These are phyloP conservation scores for Axea sp. DNA, from an alignment of 2,888 invertebrate species.

Conservation along the genomic window DNA sequence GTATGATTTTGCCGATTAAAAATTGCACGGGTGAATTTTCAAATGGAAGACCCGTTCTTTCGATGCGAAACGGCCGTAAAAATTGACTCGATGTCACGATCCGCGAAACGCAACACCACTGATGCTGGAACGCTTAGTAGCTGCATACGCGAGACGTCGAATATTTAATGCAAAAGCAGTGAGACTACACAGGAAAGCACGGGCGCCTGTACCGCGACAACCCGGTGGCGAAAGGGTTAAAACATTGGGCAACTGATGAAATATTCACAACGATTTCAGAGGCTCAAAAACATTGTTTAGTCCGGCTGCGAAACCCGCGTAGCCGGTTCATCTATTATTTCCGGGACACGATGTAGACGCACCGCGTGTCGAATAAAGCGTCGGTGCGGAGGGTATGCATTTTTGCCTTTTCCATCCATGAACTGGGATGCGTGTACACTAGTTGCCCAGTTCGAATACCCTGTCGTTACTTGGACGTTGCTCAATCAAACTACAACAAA, in stretches of 20 bases:
- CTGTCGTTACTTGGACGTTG: slow-evolving; percentile 19
- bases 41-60: slow-evolving; percentile 2
- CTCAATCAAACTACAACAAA: too few species aligned
- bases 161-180: slow-evolving; percentile 64
- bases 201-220: slow-evolving; percentile 34
- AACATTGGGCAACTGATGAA: slow-evolving; percentile 72
- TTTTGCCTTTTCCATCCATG: slow-evolving; percentile 27
- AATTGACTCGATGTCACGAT: slow-evolving; percentile 5
- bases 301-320: slow-evolving; percentile 67
- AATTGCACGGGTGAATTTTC: slow-evolving; percentile 33
- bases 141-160: slow-evolving; percentile 57
- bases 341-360: slow-evolving; percentile 69
- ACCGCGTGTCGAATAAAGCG: slow-evolving; percentile 39
- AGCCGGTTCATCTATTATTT: slow-evolving; percentile 74
- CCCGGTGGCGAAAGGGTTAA: slow-evolving; percentile 70
- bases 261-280: slow-evolving; percentile 70
- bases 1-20: slow-evolving; percentile 15
- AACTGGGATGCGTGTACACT: too few species aligned
- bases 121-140: slow-evolving; percentile 33
- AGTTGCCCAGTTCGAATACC: too few species aligned
- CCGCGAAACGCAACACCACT: neutral
- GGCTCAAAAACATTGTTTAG: slow-evolving; percentile 73
- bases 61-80: slow-evolving; percentile 13
- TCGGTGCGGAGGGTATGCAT: too few species aligned
- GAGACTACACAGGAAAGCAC: slow-evolving; percentile 45